Conservation (phyloP, 2,113 vertebrate species). For the Eidolon helvum region DNA sequence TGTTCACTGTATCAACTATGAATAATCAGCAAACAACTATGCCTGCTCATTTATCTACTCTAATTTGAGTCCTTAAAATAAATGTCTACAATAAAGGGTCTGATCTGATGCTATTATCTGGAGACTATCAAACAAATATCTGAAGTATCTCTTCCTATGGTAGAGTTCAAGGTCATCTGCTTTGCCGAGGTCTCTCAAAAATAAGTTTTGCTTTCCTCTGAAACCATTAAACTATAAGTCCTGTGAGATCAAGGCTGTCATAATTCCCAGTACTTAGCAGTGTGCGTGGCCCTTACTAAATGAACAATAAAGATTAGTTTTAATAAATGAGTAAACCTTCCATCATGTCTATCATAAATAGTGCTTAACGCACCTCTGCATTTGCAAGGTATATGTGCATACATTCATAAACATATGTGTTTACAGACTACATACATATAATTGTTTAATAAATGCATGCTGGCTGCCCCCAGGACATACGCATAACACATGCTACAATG, state of each 20-base stretch:
- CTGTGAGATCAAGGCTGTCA: neutral
- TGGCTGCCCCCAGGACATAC: neutral
- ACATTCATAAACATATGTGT: neutral
- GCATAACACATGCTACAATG: neutral
- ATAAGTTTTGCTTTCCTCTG: neutral
- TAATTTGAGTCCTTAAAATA: constrained; percentile 58
- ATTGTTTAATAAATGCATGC: too few relatives aligned
- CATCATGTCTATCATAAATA: neutral
- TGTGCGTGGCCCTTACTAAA: neutral
- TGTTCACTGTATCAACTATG: constrained; percentile 15
- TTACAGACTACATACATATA: neutral
- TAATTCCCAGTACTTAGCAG: neutral
- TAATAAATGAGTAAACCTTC: neutral
- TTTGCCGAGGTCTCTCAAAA: neutral
- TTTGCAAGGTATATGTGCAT: neutral
- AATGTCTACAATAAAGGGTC: constrained; percentile 35
- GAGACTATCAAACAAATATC: neutral
- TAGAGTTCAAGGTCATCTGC: constrained; percentile 13
- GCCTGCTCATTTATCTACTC: constrained; percentile 44
- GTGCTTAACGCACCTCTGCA: neutral
- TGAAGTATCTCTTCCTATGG: neutral
- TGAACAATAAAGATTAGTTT: neutral
- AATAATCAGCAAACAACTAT: constrained; percentile 46
- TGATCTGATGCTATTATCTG: constrained; percentile 14
- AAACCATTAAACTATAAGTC: neutral